Base-by-base conservation (phyloP, 2,113 vertebrate species). In the Corythaeola cristata region DNA sequence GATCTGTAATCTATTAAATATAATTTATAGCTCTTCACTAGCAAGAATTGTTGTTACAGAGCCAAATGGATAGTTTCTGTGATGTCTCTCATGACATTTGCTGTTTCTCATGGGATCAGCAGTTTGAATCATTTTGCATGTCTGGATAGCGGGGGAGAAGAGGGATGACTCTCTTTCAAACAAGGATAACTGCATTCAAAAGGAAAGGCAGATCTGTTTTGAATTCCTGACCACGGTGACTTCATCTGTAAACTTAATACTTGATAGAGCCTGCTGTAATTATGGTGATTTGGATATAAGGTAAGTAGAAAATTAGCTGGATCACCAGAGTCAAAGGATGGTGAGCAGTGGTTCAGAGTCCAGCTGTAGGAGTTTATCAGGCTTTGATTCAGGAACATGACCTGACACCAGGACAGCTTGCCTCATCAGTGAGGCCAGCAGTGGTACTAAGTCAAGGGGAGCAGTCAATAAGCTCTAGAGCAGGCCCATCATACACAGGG, bases 1-100 rank as follows among this genome's bases (percentile, higher is more conserved):
- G 90, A 85, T 92, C 90, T 87, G 28, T 85, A 90, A 87, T 64
- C 64, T 75, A 69, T 92, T 90, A 87, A 73, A 87, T 72, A 92
- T 59, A 44, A 87, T 94, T 52, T 87, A 85, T 90, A 83, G 37
- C 52, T 84, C 23, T 60, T 80, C 22, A 19, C 32, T 18, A 45
- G 69, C 8, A 14, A 88, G 53, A 79, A 58, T 77, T 37, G 75
- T 45, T 80, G 82, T 62, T 87, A 71, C 26, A 45, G 66, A 96
- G 86, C 73, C 69, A 92, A 90, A 66, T 35, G 37, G 33, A 72
- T 60, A 45, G 39, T 79, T 93, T 53, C 56, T 93, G 44, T 90
- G 76, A 72, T 72, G 41, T 69, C 56, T 90, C 50, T 94, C 76
- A 72, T 92, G 76, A 59, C 66, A 72, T 85, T 90, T 87, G 56